These are phyloP conservation scores for Oryzias melastigma DNA, from an alignment of 2,113 vertebrate genomes.

Conservation along the genomic window DNA sequence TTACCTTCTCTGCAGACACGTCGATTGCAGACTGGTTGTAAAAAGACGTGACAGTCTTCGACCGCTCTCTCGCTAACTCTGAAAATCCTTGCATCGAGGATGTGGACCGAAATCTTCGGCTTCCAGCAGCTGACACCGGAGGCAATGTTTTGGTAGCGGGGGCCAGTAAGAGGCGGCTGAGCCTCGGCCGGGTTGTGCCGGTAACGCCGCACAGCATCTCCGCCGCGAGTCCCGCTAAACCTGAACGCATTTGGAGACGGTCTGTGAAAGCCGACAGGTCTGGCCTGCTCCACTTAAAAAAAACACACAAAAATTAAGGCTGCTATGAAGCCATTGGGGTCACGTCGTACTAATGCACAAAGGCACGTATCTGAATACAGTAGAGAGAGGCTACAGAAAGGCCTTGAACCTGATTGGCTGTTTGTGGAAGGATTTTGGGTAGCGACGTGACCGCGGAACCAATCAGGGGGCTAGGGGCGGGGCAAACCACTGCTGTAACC, in stretches of 20 bases:
- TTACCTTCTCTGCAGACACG: constrained; percentile 87
- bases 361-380: constrained; percentile 53
- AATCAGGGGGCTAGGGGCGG: constrained; percentile 49
- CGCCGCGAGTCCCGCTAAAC: constrained; percentile 47
- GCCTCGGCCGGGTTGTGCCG: constrained; percentile 43
- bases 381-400: constrained; percentile 31
- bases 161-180: constrained; percentile 54
- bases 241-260: constrained; percentile 60
- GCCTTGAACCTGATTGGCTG: constrained; percentile 42
- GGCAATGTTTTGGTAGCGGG: constrained; percentile 34
- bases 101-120: constrained; percentile 76
- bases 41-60: constrained; percentile 91
- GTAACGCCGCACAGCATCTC: constrained; percentile 71
- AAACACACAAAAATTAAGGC: not conserved
- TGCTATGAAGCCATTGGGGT: constrained; percentile 58
- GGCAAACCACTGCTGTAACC: not conserved
- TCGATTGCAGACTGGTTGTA: constrained; percentile 93
- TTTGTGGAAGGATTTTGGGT: not conserved
- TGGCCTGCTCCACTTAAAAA: no score
- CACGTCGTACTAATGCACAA: constrained; percentile 50
- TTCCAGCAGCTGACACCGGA: constrained; percentile 14
- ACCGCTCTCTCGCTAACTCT: constrained; percentile 86
- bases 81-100: constrained; percentile 81
- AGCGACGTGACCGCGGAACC: constrained; percentile 32
- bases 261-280: constrained; percentile 25